Evolutionary conservation across 2,888 invertebrate genomes (phyloP), one percentile per base, ranked within the genome.

Genomic region (Doris montereyensis): DNA sequence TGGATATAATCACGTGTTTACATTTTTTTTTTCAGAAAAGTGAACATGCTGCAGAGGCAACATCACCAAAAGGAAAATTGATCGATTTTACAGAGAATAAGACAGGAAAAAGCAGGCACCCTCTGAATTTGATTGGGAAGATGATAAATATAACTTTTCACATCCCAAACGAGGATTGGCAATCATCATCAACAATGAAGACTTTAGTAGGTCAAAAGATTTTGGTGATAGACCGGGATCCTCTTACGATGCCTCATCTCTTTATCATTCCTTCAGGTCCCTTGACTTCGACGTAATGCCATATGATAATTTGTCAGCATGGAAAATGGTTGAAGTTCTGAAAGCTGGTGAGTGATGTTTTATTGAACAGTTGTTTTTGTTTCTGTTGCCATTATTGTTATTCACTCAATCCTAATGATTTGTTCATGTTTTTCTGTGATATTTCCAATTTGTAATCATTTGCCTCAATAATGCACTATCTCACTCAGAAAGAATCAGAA

Each of bases 161-260:
- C 65, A 78, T 34, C 32, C 35, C 10, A 72, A 81, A 17, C 72
- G 82, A 75, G 84, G 84, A 1, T 78, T 80, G 0, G 82, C 82
- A 1, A 67, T 83, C 28, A 83, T 83, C 57, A 83, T 83, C 72
- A 81, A 81, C 75, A 83, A 83, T 58, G 83, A 83, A 60, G 77
- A 79, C 21, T 83, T 83, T 60, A 13, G 3, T n/a, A n/a, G 17
- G 26, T 32, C 68, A 8, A 32, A 21, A 41, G 65, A 74, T n/a
- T 77, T 77, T 60, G 71, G 57, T 8, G 57, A 60, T 5, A 65
- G 83, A 24, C 81, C 81, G 8, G 84, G 81, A 1, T 81, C 84
- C 2, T 13, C 26, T 1, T 62, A 28, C 30, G 84, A 84, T 80
- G 79, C 75, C 4, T n/a, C 17, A 0, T 28, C 76, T 26, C 76